These are phyloP conservation scores for Deilephila elpenor DNA, from an alignment of 2,888 invertebrate genomes.

Conservation along the genomic window DNA sequence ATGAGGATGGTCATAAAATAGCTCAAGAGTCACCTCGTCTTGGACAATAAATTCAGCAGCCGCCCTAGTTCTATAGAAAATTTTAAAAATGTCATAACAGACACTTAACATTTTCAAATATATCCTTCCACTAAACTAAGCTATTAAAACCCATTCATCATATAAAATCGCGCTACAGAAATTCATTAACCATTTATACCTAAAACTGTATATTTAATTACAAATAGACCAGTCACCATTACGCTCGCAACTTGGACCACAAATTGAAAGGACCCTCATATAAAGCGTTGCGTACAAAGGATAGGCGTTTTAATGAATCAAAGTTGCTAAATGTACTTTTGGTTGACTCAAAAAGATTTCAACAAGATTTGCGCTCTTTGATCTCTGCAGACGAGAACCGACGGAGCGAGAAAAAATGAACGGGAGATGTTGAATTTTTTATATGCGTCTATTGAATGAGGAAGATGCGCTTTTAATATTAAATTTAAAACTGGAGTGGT, in stretches of 20 bases:
- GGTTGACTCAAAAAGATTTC: conserved; percentile 40
- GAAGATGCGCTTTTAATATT: conserved; percentile 1
- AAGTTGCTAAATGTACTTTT: conserved; percentile 45
- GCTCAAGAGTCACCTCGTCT: no score
- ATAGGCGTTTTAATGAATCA: conserved; percentile 57
- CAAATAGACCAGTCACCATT: background rate
- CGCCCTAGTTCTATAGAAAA: no score
- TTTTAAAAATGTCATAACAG: no score
- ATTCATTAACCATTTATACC: no score
- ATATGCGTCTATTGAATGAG: background rate
- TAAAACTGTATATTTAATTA: background rate
- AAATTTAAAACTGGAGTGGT: background rate
- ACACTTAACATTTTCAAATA: no score
- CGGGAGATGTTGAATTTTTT: background rate
- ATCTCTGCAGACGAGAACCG: background rate
- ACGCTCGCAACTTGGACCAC: conserved; percentile 34
- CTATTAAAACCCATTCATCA: no score
- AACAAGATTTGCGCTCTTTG: conserved; percentile 25
- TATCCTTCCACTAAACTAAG: no score
- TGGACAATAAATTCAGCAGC: no score
- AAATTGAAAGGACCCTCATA: conserved; percentile 44
- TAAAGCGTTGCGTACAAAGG: conserved; percentile 51
- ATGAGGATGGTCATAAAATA: no score
- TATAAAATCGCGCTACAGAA: no score
- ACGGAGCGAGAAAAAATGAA: background rate